Evolutionary conservation across 2,888 invertebrate species (phyloP), one percentile per base, ranked within the genome.

Genomic region (Strigamia maritima): DNA sequence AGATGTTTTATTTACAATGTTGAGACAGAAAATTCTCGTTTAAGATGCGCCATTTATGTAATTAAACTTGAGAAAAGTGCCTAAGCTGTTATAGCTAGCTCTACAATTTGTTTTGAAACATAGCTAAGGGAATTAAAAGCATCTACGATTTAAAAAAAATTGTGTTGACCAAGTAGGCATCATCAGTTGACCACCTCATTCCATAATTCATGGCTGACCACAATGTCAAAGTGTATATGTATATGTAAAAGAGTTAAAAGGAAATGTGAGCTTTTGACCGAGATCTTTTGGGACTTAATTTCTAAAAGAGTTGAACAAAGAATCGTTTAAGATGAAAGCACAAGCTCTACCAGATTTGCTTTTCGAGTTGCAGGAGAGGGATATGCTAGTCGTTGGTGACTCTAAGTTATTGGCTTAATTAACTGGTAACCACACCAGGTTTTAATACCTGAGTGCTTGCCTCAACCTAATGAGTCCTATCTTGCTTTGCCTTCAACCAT

Each of bases 341-440:
- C 54, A 54, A 54, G 19, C 54, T 54, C 54, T 54, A 19, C 54
- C n/a, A 54, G 54, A 54, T 54, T 54, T 54, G 54, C 54, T 54
- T 54, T 54, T 54, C 54, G 54, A 54, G 54, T 54, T 54, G 54
- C 54, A 54, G 54, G 54, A 54, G 54, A 54, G 54, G 54, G 54
- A 54, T 54, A 54, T 54, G 54, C 54, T 54, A 54, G 74, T 35
- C 31, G 74, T 28, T 31, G 74, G 31, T 74, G 74, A 74, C 31
- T 35, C 74, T 74, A 74, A 74, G 74, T 74, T 74, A 74, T 74
- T 74, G 74, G 74, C 74, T 74, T 74, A 74, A 74, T 74, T 74
- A 74, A 74, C 74, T 31, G 35, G 31, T 35, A 74, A 74, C 74
- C 74, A 74, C 74, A 74, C 74, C 54, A 54, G 74, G 74, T 35